Conservation (phyloP, 2,797 vertebrate species). For the Girardinus metallicus region DNA sequence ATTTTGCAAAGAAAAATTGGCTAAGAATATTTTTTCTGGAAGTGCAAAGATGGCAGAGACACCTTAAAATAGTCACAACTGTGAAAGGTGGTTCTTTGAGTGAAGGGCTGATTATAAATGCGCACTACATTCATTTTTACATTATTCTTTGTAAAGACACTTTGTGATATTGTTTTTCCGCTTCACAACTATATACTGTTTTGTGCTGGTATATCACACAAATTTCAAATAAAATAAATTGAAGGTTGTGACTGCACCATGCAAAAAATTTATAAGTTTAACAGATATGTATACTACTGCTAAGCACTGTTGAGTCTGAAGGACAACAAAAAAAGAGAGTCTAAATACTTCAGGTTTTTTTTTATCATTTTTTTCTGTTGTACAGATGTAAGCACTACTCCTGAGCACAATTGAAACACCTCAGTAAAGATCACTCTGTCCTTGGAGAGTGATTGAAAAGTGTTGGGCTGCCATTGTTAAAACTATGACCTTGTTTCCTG, state of each 20-base stretch:
- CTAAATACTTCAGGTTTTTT: background rate
- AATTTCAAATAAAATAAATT: background rate
- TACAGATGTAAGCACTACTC: constrained; percentile 1
- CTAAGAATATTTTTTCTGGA: background rate
- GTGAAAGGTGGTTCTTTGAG: background rate
- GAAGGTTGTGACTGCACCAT: background rate
- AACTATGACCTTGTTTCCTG: constrained; percentile 64
- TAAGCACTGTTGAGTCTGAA: background rate
- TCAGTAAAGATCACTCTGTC: constrained; percentile 36
- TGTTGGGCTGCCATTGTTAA: constrained; percentile 50
- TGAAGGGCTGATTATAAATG: background rate
- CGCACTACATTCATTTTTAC: background rate
- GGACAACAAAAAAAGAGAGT: background rate
- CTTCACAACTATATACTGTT: background rate
- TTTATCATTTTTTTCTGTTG: background rate
- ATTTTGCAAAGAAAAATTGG: background rate
- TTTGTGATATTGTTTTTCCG: background rate
- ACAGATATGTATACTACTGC: background rate
- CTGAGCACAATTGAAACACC: constrained; percentile 19
- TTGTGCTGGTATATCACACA: background rate
- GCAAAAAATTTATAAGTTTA: background rate
- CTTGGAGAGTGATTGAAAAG: constrained; percentile 45
- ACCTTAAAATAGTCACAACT: background rate
- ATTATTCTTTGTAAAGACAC: background rate
- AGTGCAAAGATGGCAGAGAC: background rate